These are phyloP conservation scores for Disparrhopalites patrizii DNA, from an alignment of 2,888 invertebrate species.

Conservation along the genomic window DNA sequence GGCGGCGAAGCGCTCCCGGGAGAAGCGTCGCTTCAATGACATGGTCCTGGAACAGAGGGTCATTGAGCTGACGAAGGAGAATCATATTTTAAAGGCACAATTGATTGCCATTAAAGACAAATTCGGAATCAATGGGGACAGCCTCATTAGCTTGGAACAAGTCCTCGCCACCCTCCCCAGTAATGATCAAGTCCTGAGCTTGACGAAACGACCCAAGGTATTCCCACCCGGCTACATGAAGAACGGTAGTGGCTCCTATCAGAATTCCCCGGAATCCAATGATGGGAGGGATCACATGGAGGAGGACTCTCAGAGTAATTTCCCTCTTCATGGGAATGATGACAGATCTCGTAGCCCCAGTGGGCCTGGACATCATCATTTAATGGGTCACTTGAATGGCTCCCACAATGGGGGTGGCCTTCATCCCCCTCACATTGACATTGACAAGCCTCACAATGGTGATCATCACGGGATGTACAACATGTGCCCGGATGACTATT, in stretches of 20 bases:
- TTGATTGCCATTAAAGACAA: slow-evolving; percentile 88
- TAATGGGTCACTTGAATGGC: slow-evolving; percentile 30
- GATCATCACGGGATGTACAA: slow-evolving; percentile 41
- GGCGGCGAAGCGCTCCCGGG: slow-evolving; percentile 93
- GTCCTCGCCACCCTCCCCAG: slow-evolving; percentile 80
- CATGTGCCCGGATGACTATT: slow-evolving; percentile 51
- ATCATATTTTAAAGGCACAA: slow-evolving; percentile 88
- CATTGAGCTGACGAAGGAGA: slow-evolving; percentile 90
- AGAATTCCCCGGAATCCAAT: slow-evolving; percentile 15
- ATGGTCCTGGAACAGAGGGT: slow-evolving; percentile 94
- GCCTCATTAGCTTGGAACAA: slow-evolving; percentile 80
- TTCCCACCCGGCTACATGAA: slow-evolving; percentile 48
- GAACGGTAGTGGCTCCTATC: slow-evolving; percentile 16
- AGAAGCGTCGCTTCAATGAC: slow-evolving; percentile 92
- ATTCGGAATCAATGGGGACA: slow-evolving; percentile 83
- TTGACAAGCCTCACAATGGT: slow-evolving; percentile 40
- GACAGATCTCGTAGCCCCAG: slow-evolving; percentile 45
- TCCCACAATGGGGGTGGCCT: slow-evolving; percentile 32
- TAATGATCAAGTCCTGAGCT: slow-evolving; percentile 77
- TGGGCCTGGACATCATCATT: slow-evolving; percentile 32
- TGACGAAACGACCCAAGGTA: slow-evolving; percentile 69
- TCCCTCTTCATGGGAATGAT: slow-evolving; percentile 36
- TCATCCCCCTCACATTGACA: slow-evolving; percentile 44
- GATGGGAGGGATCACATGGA: slow-evolving; percentile 22
- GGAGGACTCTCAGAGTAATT: slow-evolving; percentile 21